These are phyloP conservation scores for Microtus richardsoni DNA, from an alignment of 2,113 vertebrate genomes.

Conservation along the genomic window DNA sequence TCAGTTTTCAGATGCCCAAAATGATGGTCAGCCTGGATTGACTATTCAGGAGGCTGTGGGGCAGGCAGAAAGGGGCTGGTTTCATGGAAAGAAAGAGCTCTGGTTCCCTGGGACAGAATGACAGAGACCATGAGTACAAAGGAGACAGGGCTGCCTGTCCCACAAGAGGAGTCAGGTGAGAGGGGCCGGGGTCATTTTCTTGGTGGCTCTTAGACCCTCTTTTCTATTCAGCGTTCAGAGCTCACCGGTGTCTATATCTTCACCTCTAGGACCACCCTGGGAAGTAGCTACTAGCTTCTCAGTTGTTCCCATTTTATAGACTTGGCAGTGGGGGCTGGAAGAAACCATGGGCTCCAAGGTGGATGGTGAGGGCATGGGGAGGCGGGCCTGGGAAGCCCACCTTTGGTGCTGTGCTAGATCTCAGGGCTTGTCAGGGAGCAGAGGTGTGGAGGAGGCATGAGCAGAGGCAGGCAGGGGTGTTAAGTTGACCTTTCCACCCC, in stretches of 20 bases:
- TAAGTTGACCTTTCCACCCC: too few relatives aligned
- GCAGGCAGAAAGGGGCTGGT: accelerated
- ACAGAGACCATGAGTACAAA: not conserved
- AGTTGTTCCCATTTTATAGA: not conserved
- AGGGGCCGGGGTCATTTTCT: accelerated
- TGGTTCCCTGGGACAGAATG: not conserved
- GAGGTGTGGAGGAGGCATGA: not conserved
- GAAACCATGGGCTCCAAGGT: not conserved
- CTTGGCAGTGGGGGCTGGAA: not conserved
- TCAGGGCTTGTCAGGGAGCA: not conserved
- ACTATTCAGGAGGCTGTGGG: not conserved
- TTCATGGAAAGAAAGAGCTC: not conserved
- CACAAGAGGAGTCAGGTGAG: accelerated
- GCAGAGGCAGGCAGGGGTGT: not conserved
- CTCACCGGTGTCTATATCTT: accelerated
- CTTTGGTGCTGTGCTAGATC: not conserved
- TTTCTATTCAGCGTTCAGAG: not conserved
- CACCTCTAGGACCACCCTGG: not conserved
- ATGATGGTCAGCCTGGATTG: accelerated
- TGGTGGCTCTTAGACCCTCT: not conserved
- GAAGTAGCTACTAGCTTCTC: not conserved
- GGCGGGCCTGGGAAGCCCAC: too few relatives aligned
- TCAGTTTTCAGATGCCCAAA: constrained; percentile 71
- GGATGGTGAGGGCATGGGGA: not conserved
- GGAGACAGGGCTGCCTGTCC: not conserved